Conservation (phyloP, 1,140 invertebrate species). For the Pristionchus pacificus region DNA sequence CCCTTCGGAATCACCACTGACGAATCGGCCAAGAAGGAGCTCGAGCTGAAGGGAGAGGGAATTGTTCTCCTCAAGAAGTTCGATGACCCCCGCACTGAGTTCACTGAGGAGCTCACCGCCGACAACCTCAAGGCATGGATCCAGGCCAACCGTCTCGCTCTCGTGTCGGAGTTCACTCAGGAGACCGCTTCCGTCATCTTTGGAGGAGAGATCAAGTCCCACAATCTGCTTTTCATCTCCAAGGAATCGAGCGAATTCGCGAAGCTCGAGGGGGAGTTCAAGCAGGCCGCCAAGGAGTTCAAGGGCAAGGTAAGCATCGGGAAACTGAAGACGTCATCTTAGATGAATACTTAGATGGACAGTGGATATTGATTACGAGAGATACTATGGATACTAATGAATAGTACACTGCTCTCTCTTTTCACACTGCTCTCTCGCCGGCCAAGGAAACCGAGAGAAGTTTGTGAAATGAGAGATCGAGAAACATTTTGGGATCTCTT, state of each 20-base stretch:
- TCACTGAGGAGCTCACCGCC: conserved; percentile 69
- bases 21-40: conserved; percentile 69
- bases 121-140: conserved; percentile 78
- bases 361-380: too few species aligned
- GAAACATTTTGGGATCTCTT: too few species aligned
- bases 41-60: conserved; percentile 71
- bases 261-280: conserved; percentile 66
- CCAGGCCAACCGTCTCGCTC: conserved; percentile 76
- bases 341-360: not conserved
- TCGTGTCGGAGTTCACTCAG: conserved; percentile 95
- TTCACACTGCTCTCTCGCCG: too few species aligned
- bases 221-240: conserved; percentile 88
- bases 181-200: conserved; percentile 96
- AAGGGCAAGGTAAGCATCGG: conserved; percentile 71
- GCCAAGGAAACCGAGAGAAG: too few species aligned
- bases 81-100: conserved; percentile 82
- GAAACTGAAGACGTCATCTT: not conserved
- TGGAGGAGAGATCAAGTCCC: conserved; percentile 91
- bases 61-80: conserved; percentile 90
- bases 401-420: too few species aligned
- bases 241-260: conserved; percentile 74
- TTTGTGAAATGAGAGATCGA: too few species aligned
- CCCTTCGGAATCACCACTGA: conserved; percentile 79
- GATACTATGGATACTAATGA: too few species aligned
- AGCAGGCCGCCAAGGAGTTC: conserved; percentile 75